Base-by-base conservation (phyloP, 2,113 vertebrate species). In the Lipotes vexillifer region DNA sequence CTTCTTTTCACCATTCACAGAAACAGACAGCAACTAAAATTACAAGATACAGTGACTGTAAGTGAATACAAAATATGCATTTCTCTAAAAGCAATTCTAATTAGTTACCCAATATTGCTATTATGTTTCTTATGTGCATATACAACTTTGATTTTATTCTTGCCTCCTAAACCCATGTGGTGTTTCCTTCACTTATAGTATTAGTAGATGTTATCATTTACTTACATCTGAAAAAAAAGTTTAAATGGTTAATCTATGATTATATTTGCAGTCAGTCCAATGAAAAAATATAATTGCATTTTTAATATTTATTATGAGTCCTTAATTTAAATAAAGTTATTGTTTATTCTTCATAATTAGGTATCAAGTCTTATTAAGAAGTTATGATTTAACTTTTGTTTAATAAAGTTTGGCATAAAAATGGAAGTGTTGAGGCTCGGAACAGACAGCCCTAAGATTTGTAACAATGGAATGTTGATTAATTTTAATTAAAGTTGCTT, bases 11-110 rank as follows among this genome's bases (percentile, higher is more conserved):
- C 38, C 77, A 87, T 52, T 97, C 61, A 41, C 4, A 71, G 23
- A 8, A 97, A 95, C 71, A 77, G 41, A 90, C 59, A 97, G 68
- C 46, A 92, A 13, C 33, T 46, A 84, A 74, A 96, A 88, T 90
- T n/a, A 38, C 13, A 81, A 88, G 92, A 75, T 31, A 9, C 3
- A 23, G 90, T 33, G 41, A 52, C 12, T 65, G 0, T 7, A 83
- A 59, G 77, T 68, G 88, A 92, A 18, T 84, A 57, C 11, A 82
- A 71, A 74, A 66, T 25, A 17, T 2, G 27, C 4, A 4, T 80
- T 46, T 83, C 12, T 85, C 15, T 66, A 12, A 96, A 87, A 94
- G 7, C 4, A 65, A 71, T 33, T 84, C 10, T 55, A 65, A 90
- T 74, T 89, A 46, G 3, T 52, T 75, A 90, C 3, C 23, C 12